Evolutionary conservation across 2,888 invertebrate species (phyloP).

Genomic region (Hoplodrina ambigua): DNA sequence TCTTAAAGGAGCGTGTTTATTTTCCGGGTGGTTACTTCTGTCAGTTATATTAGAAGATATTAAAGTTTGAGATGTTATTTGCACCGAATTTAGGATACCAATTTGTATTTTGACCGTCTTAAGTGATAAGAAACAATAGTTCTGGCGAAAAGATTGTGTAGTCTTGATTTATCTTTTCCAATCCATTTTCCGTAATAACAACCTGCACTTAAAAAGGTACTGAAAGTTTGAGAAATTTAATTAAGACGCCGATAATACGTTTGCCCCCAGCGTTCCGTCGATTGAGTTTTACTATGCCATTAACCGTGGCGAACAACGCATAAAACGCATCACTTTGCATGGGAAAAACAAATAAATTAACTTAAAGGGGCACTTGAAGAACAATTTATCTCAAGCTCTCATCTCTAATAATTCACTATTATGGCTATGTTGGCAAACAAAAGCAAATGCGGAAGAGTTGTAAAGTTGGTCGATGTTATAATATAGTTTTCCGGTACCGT

Average conservation of each 20-base stretch:
- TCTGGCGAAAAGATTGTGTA: neutral
- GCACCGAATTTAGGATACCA: slow-evolving; percentile 24
- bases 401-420: slow-evolving; percentile 77
- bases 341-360: slow-evolving; percentile 85
- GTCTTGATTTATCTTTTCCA: slow-evolving; percentile 7
- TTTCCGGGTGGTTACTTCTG: slow-evolving; percentile 82
- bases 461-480: slow-evolving; percentile 63
- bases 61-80: slow-evolving; percentile 48
- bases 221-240: slow-evolving; percentile 53
- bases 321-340: slow-evolving; percentile 78
- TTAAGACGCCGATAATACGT: slow-evolving; percentile 55
- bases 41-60: slow-evolving; percentile 70
- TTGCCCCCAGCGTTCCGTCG: slow-evolving; percentile 61
- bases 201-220: slow-evolving; percentile 26
- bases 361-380: slow-evolving; percentile 76
- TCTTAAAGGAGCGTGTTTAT: slow-evolving; percentile 81
- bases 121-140: neutral
- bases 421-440: slow-evolving; percentile 71
- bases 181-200: slow-evolving; percentile 9
- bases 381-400: slow-evolving; percentile 76
- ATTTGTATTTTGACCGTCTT: slow-evolving; percentile 1
- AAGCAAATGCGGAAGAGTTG: slow-evolving; percentile 67
- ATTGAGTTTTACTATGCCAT: slow-evolving; percentile 69
- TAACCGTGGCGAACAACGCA: slow-evolving; percentile 71
- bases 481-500: slow-evolving; percentile 66